phyloP scores from a whole-genome alignment of 2,888 invertebrate species.

The Stenoptilia bipunctidactyla region DNA sequence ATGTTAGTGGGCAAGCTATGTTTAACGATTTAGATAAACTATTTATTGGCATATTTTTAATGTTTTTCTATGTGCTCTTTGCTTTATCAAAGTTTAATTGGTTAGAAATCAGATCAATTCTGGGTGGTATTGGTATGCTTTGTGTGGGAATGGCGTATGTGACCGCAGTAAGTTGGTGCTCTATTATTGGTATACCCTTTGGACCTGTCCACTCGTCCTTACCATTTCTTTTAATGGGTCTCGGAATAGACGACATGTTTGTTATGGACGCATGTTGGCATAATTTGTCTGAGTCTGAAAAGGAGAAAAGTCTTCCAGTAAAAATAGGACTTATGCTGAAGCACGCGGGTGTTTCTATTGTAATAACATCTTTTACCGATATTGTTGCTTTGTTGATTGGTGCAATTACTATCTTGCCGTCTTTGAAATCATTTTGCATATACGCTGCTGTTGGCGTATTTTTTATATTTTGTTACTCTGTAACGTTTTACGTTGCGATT shows the following conservation, averaged over 20 bases:
- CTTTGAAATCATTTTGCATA: constrained; percentile 84
- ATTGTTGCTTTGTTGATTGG: constrained; percentile 85
- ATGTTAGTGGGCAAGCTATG: constrained; percentile 77
- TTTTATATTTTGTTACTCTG: constrained; percentile 80
- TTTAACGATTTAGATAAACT: constrained; percentile 81
- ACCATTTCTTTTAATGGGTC: constrained; percentile 85
- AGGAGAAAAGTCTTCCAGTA: constrained; percentile 69
- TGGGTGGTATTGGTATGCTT: constrained; percentile 77
- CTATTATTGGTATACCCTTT: constrained; percentile 78
- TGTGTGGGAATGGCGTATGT: constrained; percentile 81
- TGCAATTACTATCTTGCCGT: constrained; percentile 83
- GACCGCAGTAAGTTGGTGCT: constrained; percentile 79
- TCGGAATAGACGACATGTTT: constrained; percentile 89
- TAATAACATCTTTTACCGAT: constrained; percentile 86
- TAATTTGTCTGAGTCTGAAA: constrained; percentile 67
- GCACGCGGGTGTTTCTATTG: constrained; percentile 87
- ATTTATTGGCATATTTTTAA: constrained; percentile 75
- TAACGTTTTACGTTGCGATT: constrained; percentile 86
- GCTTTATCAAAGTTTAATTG: constrained; percentile 82
- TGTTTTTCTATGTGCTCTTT: constrained; percentile 81
- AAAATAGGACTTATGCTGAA: constrained; percentile 78
- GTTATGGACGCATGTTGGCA: constrained; percentile 86
- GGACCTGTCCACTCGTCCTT: constrained; percentile 87
- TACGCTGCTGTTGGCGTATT: constrained; percentile 84
- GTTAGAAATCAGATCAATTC: constrained; percentile 77